A percentile compares a stretch with the other conserved stretches of the same genome.
Conservation (phyloP, 2,797 vertebrate species). For the Sebastes baramenuke region DNA sequence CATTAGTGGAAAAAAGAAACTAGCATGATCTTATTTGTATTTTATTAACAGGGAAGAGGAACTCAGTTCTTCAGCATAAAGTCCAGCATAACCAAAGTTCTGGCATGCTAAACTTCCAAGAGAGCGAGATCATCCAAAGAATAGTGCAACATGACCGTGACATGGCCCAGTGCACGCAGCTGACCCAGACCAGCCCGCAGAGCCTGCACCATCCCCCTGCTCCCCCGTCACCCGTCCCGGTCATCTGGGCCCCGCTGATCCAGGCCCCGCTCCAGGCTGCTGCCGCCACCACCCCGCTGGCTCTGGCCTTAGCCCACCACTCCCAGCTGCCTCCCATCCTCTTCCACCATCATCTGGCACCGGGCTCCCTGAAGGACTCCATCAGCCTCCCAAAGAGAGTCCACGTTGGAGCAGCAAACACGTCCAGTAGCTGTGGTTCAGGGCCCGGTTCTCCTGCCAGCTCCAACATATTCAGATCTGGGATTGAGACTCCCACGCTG, state of each 20-base stretch:
- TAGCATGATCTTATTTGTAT: not conserved
- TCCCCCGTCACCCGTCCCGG: conserved; percentile 85
- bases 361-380: conserved; percentile 81
- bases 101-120: conserved; percentile 93
- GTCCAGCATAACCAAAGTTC: conserved; percentile 98
- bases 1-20: not conserved
- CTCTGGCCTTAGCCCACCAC: conserved; percentile 94
- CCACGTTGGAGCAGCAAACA: conserved; percentile 73
- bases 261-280: conserved; percentile 96
- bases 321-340: conserved; percentile 90
- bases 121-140: conserved; percentile 99
- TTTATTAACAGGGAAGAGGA: conserved; percentile 90
- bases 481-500: conserved; percentile 83
- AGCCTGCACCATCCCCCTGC: conserved; percentile 67
- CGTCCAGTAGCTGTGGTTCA: conserved; percentile 80
- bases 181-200: conserved; percentile 84
- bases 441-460: conserved; percentile 75
- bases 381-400: conserved; percentile 80
- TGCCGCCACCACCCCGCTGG: conserved; percentile 93
- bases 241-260: conserved; percentile 96
- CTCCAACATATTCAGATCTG: conserved; percentile 77
- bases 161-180: conserved; percentile 94
- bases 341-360: conserved; percentile 87
- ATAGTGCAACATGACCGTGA: conserved; percentile 98
- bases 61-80: conserved; percentile 95